phyloP scores from a whole-genome alignment of 2,797 vertebrate species.

The Paratrypauchen microcephalus region DNA sequence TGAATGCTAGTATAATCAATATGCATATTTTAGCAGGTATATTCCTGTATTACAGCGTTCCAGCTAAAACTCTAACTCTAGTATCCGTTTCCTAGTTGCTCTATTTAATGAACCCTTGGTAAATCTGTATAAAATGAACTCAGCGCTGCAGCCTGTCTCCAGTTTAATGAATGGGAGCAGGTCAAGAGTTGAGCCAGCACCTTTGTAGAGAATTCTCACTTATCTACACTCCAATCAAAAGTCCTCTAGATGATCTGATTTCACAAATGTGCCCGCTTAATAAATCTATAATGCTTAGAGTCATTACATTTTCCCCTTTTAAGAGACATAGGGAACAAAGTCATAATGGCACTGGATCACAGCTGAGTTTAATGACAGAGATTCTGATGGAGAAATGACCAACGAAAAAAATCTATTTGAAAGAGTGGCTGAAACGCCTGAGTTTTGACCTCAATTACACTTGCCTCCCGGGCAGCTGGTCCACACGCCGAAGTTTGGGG shows the following conservation, averaged over 20 bases:
- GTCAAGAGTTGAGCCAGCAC: slow-evolving; percentile 44
- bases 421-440: slow-evolving; percentile 21
- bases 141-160: slow-evolving; percentile 24
- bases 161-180: slow-evolving; percentile 49
- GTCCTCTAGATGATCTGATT: slow-evolving; percentile 38
- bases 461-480: slow-evolving; percentile 8
- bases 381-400: slow-evolving; percentile 39
- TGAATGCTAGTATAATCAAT: too few species aligned
- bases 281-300: slow-evolving; percentile 63
- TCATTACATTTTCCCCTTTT: slow-evolving; percentile 50
- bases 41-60: too few species aligned
- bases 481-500: slow-evolving; percentile 8
- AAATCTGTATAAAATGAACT: slow-evolving; percentile 50
- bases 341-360: slow-evolving; percentile 52
- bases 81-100: slow-evolving; percentile 7
- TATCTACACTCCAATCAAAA: slow-evolving; percentile 59
- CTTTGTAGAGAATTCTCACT: slow-evolving; percentile 53
- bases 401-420: slow-evolving; percentile 17
- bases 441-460: slow-evolving; percentile 41
- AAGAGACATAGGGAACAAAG: slow-evolving; percentile 47
- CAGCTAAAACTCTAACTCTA: background rate
- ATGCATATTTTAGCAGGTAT: too few species aligned
- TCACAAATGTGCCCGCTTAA: slow-evolving; percentile 53
- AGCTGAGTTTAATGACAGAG: slow-evolving; percentile 41
- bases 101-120: slow-evolving; percentile 12